Percentiles rank a stretch among this genome's conserved stretches.
Evolutionary conservation across 2,888 invertebrate genomes (phyloP).

Genomic region (Temnothorax rugatulus): DNA sequence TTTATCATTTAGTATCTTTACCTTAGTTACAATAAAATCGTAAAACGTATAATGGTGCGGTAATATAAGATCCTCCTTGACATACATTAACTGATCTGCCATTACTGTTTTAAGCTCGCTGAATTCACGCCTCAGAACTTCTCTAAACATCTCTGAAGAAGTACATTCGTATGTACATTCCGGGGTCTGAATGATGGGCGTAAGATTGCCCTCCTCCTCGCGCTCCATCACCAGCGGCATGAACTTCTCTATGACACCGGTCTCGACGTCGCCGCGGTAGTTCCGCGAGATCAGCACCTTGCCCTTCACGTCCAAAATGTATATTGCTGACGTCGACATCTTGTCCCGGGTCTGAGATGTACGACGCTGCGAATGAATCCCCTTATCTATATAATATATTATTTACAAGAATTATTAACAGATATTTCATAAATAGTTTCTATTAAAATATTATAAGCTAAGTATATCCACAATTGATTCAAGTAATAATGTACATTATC

Average conservation of each 20-base stretch:
- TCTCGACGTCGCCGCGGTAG: slow-evolving; percentile 98
- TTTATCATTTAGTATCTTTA: too few species aligned
- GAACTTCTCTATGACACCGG: slow-evolving; percentile 98
- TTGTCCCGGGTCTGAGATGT: slow-evolving; percentile 87
- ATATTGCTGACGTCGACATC: slow-evolving; percentile 99
- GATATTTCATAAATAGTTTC: neutral
- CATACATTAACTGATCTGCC: too few species aligned
- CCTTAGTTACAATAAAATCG: too few species aligned
- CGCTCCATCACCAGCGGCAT: slow-evolving; percentile 99
- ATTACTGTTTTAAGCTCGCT: too few species aligned
- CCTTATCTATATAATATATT: too few species aligned
- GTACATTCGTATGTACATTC: slow-evolving; percentile 98
- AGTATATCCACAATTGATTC: neutral
- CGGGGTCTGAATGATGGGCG: slow-evolving; percentile 95
- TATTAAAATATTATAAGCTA: slow-evolving; percentile 15
- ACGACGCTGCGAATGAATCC: too few species aligned
- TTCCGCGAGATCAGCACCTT: slow-evolving; percentile 99
- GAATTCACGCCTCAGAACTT: slow-evolving; percentile 96
- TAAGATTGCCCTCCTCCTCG: slow-evolving; percentile 97
- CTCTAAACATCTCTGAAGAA: slow-evolving; percentile 95
- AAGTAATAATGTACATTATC: neutral
- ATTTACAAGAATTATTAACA: neutral
- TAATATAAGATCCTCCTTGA: too few species aligned
- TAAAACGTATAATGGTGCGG: too few species aligned
- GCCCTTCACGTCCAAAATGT: slow-evolving; percentile 98